A percentile compares a stretch with the other conserved stretches of the same genome.
Evolutionary conservation across 2,113 vertebrate species (phyloP).

Genomic region (Polypterus senegalus): DNA sequence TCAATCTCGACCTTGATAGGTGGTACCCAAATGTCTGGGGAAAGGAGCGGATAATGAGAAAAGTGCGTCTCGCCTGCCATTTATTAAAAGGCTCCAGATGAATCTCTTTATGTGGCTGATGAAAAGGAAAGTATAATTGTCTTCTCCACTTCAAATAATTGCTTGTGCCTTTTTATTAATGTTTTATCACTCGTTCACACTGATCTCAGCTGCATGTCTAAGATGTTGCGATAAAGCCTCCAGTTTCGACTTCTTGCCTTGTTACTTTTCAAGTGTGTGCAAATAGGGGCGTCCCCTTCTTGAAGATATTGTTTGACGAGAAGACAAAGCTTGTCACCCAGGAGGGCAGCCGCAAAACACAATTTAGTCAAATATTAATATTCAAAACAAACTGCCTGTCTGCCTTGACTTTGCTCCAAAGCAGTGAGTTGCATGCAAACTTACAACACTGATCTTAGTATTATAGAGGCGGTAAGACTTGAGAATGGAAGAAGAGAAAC

Average conservation of each 20-base stretch:
- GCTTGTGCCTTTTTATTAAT: constrained; percentile 31
- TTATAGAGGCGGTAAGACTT: no score
- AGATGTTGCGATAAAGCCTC: constrained; percentile 11
- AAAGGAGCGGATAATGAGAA: constrained; percentile 30
- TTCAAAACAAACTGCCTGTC: constrained; percentile 11
- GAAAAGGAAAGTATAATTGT: constrained; percentile 32
- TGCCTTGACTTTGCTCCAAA: not conserved
- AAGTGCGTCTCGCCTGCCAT: constrained; percentile 23
- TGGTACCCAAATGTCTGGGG: constrained; percentile 21
- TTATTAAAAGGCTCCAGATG: constrained; percentile 27
- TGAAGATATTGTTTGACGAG: constrained; percentile 11
- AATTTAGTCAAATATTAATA: constrained; percentile 11
- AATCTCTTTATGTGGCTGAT: constrained; percentile 30
- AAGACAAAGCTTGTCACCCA: constrained; percentile 18
- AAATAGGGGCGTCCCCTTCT: constrained; percentile 10
- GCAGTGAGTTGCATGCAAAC: no score
- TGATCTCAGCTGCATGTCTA: constrained; percentile 24
- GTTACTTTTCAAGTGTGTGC: constrained; percentile 16
- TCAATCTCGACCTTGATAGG: constrained; percentile 32
- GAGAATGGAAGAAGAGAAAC: no score
- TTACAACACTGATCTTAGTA: no score
- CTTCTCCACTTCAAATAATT: constrained; percentile 29
- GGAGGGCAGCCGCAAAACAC: constrained; percentile 19
- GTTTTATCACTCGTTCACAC: constrained; percentile 23
- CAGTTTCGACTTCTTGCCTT: not conserved